Conservation (phyloP, 2,797 vertebrate species). For the Galagoides demidoff region DNA sequence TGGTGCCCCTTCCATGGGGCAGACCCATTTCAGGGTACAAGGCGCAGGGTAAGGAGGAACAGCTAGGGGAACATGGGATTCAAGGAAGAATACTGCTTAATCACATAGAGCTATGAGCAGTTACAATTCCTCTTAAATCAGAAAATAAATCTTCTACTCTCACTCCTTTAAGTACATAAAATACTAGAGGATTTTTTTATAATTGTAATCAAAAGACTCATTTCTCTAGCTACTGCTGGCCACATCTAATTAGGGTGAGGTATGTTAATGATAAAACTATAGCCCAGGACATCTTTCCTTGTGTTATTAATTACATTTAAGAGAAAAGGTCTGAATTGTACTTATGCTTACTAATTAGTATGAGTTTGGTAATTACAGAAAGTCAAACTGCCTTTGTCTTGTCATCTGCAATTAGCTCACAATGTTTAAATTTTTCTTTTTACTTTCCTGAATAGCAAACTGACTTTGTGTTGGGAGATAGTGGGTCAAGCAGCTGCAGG, state of each 20-base stretch:
- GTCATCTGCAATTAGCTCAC: constrained; percentile 86
- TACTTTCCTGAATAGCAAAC: constrained; percentile 44
- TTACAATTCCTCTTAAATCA: constrained; percentile 78
- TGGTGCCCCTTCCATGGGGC: not conserved
- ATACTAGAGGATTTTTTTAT: constrained; percentile 79
- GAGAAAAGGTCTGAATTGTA: constrained; percentile 84
- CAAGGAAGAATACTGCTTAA: constrained; percentile 75
- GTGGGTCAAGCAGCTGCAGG: not conserved
- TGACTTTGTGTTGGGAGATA: constrained; percentile 41
- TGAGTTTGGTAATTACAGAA: constrained; percentile 88
- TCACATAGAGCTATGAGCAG: constrained; percentile 72
- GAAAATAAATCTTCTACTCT: constrained; percentile 78
- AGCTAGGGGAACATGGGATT: constrained; percentile 46
- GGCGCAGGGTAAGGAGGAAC: constrained; percentile 19
- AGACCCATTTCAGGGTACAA: not conserved
- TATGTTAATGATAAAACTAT: constrained; percentile 80
- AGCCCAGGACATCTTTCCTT: constrained; percentile 80
- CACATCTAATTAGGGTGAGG: constrained; percentile 86
- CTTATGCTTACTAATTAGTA: constrained; percentile 87
- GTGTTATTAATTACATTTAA: constrained; percentile 86
- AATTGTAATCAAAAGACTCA: constrained; percentile 81
- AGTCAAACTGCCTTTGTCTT: constrained; percentile 87
- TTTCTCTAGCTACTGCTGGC: constrained; percentile 83
- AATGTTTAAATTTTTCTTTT: constrained; percentile 72
- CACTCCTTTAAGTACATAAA: constrained; percentile 77